Evolutionary conservation across 2,888 invertebrate species (phyloP).

Genomic region (Himalopsyche japonica): DNA sequence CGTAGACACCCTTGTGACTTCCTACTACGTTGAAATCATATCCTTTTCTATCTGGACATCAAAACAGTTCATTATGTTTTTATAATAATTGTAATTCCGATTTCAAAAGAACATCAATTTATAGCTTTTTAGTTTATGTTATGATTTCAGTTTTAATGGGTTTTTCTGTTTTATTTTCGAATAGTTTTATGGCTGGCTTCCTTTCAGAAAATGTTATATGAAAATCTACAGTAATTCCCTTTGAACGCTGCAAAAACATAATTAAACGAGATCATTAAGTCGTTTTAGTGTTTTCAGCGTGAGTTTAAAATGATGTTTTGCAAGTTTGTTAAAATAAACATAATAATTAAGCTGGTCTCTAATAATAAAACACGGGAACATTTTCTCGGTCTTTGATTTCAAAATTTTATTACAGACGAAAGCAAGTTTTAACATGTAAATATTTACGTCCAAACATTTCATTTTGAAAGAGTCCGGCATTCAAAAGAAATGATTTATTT

Average conservation of each 20-base stretch:
- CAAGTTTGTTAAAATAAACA: too few relatives aligned
- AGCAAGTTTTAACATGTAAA: too few relatives aligned
- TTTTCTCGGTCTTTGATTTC: too few relatives aligned
- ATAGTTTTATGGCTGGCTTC: neutral
- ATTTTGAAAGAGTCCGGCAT: too few relatives aligned
- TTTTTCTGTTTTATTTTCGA: neutral
- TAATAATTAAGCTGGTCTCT: too few relatives aligned
- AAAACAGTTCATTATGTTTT: neutral
- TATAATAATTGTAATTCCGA: neutral
- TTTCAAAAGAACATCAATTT: neutral
- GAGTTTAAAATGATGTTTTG: neutral
- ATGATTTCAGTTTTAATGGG: neutral
- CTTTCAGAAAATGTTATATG: neutral
- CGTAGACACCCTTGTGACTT: too few relatives aligned
- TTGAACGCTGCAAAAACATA: neutral
- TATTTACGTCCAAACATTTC: too few relatives aligned
- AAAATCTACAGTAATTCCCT: neutral
- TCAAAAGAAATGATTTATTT: too few relatives aligned
- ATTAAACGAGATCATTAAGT: neutral
- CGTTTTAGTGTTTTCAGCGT: neutral
- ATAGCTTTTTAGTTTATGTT: neutral
- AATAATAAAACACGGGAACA: too few relatives aligned
- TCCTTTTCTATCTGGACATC: too few relatives aligned
- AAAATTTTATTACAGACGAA: too few relatives aligned
- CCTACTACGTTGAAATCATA: too few relatives aligned